Evolutionary conservation across 37 sponge, comb jelly and placozoan genomes (phyloP).

Genomic region (Crambe crambe): DNA sequence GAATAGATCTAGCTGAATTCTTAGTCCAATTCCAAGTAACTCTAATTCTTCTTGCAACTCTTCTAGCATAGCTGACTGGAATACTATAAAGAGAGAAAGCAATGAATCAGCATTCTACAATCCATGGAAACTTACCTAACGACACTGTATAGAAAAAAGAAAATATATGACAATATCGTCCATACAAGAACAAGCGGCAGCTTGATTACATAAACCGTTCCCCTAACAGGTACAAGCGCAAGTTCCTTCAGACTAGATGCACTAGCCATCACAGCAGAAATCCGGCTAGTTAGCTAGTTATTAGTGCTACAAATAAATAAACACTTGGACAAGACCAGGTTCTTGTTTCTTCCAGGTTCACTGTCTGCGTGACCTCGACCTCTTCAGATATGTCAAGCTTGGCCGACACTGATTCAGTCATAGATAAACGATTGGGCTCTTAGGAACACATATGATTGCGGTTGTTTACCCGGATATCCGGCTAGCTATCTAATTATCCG

Average conservation of each 20-base stretch:
- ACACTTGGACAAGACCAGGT: too few relatives aligned
- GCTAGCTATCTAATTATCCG: too few relatives aligned
- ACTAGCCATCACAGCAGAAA: too few relatives aligned
- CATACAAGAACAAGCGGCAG: conserved; percentile 31
- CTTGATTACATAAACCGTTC: conserved; percentile 14
- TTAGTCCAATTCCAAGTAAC: conserved; percentile 36
- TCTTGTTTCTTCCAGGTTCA: too few relatives aligned
- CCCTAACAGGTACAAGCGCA: conserved; percentile 12
- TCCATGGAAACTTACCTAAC: neutral
- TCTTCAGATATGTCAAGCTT: too few relatives aligned
- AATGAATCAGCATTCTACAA: neutral
- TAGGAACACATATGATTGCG: too few relatives aligned
- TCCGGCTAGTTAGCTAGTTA: too few relatives aligned
- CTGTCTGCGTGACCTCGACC: too few relatives aligned
- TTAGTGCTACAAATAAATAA: too few relatives aligned
- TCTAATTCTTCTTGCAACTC: neutral
- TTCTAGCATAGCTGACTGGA: conserved; percentile 15
- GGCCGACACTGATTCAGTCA: too few relatives aligned
- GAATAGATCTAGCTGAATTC: neutral
- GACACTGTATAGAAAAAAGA: neutral
- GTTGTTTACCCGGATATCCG: too few relatives aligned
- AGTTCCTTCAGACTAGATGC: neutral
- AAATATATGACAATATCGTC: neutral
- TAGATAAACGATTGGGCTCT: too few relatives aligned
- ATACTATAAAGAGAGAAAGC: conserved; percentile 1